Evolutionary conservation across 1,140 invertebrate genomes (phyloP).

Genomic region (Formica exsecta): DNA sequence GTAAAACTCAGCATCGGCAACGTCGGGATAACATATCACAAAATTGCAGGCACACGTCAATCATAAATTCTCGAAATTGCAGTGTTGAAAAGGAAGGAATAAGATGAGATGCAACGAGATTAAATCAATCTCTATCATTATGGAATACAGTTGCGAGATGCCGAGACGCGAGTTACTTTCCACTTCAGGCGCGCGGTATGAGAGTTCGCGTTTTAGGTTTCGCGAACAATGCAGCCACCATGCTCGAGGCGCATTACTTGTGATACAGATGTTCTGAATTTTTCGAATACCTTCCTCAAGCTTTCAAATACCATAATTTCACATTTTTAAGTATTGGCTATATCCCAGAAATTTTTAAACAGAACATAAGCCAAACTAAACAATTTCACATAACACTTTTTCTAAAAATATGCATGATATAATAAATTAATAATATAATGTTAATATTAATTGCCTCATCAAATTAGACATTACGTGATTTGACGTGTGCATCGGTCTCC

Average conservation of each 20-base stretch:
- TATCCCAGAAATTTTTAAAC: slow-evolving; percentile 9
- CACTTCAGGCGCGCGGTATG: slow-evolving; percentile 7
- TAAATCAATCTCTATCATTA: slow-evolving; percentile 66
- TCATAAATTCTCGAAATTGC: not conserved
- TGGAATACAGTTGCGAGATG: not conserved
- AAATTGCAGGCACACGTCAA: not conserved
- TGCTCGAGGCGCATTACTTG: slow-evolving; percentile 13
- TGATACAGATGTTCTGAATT: slow-evolving; percentile 14
- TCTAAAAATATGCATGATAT: not conserved
- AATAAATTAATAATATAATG: not conserved
- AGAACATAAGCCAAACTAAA: not conserved
- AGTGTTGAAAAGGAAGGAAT: slow-evolving; percentile 2
- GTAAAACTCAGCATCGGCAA: slow-evolving; percentile 3
- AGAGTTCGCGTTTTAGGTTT: slow-evolving; percentile 41
- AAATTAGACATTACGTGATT: not conserved
- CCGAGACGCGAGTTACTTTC: slow-evolving; percentile 52
- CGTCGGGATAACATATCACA: not conserved
- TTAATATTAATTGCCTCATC: not conserved
- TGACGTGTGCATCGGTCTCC: no score
- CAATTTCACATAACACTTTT: not conserved
- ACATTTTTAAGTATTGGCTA: slow-evolving; percentile 9
- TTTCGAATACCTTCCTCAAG: slow-evolving; percentile 16
- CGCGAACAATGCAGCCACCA: slow-evolving; percentile 28
- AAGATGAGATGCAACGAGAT: slow-evolving; percentile 59
- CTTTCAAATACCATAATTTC: slow-evolving; percentile 19